Conservation (phyloP, 2,888 invertebrate species). For the Leptopilina myrica region DNA sequence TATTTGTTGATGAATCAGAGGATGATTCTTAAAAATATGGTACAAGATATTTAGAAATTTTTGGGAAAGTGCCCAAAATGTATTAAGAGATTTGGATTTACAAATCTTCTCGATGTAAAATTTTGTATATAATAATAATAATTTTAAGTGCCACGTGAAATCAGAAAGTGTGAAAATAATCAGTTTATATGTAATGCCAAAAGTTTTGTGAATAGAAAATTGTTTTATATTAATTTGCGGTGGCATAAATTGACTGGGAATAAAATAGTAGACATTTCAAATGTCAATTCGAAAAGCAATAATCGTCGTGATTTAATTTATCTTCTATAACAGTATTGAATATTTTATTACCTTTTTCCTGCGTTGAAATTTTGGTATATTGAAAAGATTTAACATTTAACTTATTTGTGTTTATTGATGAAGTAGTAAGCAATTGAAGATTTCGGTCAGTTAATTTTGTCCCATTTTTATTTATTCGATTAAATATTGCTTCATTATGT, state of each 20-base stretch:
- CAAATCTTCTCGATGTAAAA: neutral
- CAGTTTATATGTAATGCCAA: neutral
- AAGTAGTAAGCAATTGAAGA: neutral
- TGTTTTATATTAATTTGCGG: neutral
- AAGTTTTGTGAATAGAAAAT: neutral
- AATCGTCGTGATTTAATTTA: neutral
- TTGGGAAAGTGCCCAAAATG: slow-evolving; percentile 33
- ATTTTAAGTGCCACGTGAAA: neutral
- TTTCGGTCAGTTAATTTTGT: neutral
- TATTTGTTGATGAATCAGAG: slow-evolving; percentile 6
- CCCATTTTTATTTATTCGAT: neutral
- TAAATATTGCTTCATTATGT: no score
- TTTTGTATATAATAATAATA: slow-evolving; percentile 16
- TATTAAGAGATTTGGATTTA: slow-evolving; percentile 20
- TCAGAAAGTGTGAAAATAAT: slow-evolving; percentile 8
- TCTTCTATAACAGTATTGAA: no score
- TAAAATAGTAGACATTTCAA: slow-evolving; percentile 7
- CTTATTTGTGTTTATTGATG: neutral
- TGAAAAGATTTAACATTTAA: no score
- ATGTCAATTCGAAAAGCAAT: neutral
- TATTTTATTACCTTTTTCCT: no score
- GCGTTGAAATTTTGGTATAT: no score
- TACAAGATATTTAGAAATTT: slow-evolving; percentile 5
- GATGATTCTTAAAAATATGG: neutral
- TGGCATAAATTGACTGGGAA: neutral